phyloP scores from a whole-genome alignment of 2,797 vertebrate genomes.

The Vireo griseus region DNA sequence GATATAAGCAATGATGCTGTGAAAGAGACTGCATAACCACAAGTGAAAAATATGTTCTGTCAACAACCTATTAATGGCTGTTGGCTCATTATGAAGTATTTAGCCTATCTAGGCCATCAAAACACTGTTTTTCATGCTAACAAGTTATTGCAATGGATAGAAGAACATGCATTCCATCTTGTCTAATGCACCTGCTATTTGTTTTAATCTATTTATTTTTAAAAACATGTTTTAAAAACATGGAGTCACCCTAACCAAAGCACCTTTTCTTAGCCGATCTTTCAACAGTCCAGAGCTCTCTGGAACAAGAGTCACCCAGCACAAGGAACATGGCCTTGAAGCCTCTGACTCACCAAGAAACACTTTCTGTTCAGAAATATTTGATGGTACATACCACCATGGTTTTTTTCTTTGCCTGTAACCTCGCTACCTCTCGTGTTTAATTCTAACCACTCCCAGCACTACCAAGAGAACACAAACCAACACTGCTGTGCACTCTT shows the following conservation, averaged over 20 bases:
- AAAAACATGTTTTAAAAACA: background rate
- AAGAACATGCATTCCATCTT: background rate
- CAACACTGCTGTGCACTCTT: background rate
- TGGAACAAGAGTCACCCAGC: background rate
- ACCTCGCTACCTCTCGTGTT: background rate
- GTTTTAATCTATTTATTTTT: background rate
- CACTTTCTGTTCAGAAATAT: background rate
- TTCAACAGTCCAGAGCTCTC: background rate
- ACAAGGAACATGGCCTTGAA: background rate
- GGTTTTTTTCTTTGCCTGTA: background rate
- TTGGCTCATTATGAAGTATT: background rate
- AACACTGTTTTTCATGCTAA: background rate
- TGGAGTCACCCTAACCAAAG: background rate
- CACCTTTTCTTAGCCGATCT: background rate
- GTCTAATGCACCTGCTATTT: background rate
- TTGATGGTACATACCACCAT: accelerated
- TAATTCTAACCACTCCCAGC: background rate
- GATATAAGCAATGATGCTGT: background rate
- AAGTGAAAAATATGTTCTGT: background rate
- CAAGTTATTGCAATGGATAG: background rate
- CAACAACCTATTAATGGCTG: background rate
- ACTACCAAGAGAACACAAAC: background rate
- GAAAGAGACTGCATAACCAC: background rate
- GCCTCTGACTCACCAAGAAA: background rate
- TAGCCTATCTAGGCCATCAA: background rate